These are phyloP conservation scores for Paracyclopina nana DNA, from an alignment of 1,140 invertebrate genomes.

Conservation along the genomic window DNA sequence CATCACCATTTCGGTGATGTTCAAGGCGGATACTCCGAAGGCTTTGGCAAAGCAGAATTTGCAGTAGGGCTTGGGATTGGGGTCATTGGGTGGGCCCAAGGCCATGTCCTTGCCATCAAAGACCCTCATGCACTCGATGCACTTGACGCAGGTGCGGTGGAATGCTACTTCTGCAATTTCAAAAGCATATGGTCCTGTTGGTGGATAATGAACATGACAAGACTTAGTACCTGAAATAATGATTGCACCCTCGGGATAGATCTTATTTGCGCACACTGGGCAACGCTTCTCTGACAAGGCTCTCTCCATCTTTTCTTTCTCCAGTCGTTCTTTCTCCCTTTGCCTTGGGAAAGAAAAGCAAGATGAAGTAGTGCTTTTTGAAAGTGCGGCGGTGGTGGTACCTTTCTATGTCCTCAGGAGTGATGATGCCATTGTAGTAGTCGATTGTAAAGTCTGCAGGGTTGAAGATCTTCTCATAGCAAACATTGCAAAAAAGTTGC, in stretches of 20 bases:
- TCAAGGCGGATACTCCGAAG: constrained; percentile 7
- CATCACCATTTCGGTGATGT: constrained; percentile 8
- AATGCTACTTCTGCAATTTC: constrained; percentile 9
- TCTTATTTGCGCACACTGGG: constrained; percentile 4
- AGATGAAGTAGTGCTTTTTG: not conserved
- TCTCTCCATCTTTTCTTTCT: constrained; percentile 9
- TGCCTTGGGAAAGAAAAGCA: not conserved
- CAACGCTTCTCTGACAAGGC: constrained; percentile 3
- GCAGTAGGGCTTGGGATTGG: constrained; percentile 6
- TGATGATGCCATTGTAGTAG: constrained; percentile 5
- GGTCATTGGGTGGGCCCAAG: not conserved
- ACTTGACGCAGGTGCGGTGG: constrained; percentile 11
- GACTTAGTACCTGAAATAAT: too few species aligned
- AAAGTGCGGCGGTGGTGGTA: not conserved
- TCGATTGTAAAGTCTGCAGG: not conserved
- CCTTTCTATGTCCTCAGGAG: constrained; percentile 10
- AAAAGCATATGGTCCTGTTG: too few species aligned
- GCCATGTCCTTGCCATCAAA: constrained; percentile 5
- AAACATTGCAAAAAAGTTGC: constrained; percentile 12
- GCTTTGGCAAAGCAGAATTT: constrained; percentile 14
- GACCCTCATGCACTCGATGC: constrained; percentile 3
- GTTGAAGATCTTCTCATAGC: constrained; percentile 12
- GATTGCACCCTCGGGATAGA: constrained; percentile 3
- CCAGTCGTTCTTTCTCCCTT: constrained; percentile 4
- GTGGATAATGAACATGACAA: too few species aligned